These are phyloP conservation scores for Sarcoramphus papa DNA, from an alignment of 2,797 vertebrate species.

Conservation along the genomic window DNA sequence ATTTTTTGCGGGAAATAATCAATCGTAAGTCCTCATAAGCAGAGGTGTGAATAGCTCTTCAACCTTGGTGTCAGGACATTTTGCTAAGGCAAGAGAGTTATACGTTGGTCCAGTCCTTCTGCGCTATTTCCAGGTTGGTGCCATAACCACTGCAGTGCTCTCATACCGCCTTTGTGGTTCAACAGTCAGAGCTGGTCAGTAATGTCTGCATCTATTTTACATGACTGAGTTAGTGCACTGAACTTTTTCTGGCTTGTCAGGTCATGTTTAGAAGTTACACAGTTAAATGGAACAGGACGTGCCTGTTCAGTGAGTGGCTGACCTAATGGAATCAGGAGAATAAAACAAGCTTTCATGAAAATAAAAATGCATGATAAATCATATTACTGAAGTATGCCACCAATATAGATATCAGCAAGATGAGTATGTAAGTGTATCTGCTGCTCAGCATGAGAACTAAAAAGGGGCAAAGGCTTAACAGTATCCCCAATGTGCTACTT, in stretches of 20 bases:
- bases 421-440: neutral
- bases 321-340: neutral
- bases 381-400: neutral
- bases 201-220: neutral
- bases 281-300: neutral
- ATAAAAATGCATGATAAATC: neutral
- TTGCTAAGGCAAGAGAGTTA: neutral
- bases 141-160: neutral
- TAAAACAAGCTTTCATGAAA: neutral
- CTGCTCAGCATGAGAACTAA: neutral
- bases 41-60: neutral
- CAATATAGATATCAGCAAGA: neutral
- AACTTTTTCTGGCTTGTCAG: neutral
- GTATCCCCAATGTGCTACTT: neutral
- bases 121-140: neutral
- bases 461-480: neutral
- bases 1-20: neutral
- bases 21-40: neutral
- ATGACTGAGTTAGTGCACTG: neutral
- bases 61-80: neutral
- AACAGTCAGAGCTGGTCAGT: neutral
- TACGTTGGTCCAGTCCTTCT: neutral
- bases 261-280: neutral
- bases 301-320: neutral
- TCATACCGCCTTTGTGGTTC: neutral